Percentiles rank a stretch among this genome's conserved stretches.
Evolutionary conservation across 2,113 vertebrate species (phyloP).

Genomic region (Mastomys coucha): DNA sequence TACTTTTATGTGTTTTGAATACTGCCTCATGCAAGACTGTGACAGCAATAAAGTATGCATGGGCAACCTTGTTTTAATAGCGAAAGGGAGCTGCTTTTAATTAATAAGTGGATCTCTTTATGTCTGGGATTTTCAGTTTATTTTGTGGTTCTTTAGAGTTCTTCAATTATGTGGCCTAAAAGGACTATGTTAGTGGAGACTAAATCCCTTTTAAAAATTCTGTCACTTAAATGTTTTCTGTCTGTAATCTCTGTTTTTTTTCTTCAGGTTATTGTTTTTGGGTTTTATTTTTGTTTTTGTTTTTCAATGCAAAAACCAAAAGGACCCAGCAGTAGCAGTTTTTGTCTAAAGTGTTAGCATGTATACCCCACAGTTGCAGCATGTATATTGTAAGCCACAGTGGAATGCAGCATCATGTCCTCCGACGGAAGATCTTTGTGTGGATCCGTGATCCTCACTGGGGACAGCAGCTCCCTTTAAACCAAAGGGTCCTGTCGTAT

Average conservation of each 20-base stretch:
- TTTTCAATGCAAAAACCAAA: background rate
- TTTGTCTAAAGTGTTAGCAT: constrained; percentile 56
- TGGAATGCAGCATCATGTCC: background rate
- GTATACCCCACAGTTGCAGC: background rate
- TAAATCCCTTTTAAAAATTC: constrained; percentile 74
- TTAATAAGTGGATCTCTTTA: constrained; percentile 78
- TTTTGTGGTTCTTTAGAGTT: constrained; percentile 80
- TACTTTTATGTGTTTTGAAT: constrained; percentile 81
- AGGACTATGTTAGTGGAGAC: constrained; percentile 68
- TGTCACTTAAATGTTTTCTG: constrained; percentile 76
- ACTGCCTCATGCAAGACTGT: constrained; percentile 71
- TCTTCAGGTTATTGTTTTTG: constrained; percentile 58
- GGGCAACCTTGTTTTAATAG: constrained; percentile 75
- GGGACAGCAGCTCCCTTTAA: background rate
- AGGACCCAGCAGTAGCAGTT: constrained; percentile 13
- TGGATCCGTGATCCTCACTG: background rate
- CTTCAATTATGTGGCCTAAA: constrained; percentile 82
- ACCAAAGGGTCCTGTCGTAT: background rate
- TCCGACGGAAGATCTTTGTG: background rate
- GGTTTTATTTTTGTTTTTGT: background rate
- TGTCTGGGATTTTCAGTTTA: constrained; percentile 78
- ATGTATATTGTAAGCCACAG: background rate
- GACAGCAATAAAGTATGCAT: constrained; percentile 64
- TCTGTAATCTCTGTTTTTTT: constrained; percentile 70
- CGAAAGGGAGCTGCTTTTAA: constrained; percentile 75